A percentile compares a stretch with the other conserved stretches of the same genome.
Evolutionary conservation across 2,888 invertebrate genomes (phyloP).

Genomic region (Sclerodermus sp.): DNA sequence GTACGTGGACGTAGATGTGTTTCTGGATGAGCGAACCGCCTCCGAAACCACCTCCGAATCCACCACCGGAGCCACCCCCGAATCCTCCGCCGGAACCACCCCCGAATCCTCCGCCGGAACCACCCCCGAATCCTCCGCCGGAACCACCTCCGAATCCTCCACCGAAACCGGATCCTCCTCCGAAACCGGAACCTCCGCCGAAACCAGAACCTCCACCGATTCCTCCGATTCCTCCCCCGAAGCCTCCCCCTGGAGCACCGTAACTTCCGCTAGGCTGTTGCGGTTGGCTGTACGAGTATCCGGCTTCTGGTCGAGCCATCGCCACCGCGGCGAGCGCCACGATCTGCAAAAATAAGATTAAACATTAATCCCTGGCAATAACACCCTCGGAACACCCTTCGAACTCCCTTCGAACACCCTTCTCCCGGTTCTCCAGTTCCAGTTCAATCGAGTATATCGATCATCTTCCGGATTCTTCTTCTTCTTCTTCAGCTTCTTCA

Average conservation of each 20-base stretch:
- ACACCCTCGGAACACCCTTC: too few relatives aligned
- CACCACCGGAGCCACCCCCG: constrained; percentile 59
- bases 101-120: constrained; percentile 24
- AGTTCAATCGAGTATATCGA: too few relatives aligned
- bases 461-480: too few relatives aligned
- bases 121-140: constrained; percentile 21
- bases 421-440: too few relatives aligned
- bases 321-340: constrained; percentile 53
- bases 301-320: constrained; percentile 54
- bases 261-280: constrained; percentile 42
- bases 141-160: constrained; percentile 23
- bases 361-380: too few relatives aligned
- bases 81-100: constrained; percentile 56
- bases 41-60: constrained; percentile 53
- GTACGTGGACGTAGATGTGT: constrained; percentile 88
- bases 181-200: constrained; percentile 25
- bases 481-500: too few relatives aligned
- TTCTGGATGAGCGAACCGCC: constrained; percentile 74
- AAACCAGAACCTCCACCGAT: constrained; percentile 25
- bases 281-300: constrained; percentile 43
- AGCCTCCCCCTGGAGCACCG: constrained; percentile 38
- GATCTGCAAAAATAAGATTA: constrained; percentile 35
- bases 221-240: constrained; percentile 22
- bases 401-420: too few relatives aligned
- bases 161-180: constrained; percentile 24